Evolutionary conservation across 2,888 invertebrate genomes (phyloP), one percentile per base, ranked within the genome.

Genomic region (Nymphalis c-album): DNA sequence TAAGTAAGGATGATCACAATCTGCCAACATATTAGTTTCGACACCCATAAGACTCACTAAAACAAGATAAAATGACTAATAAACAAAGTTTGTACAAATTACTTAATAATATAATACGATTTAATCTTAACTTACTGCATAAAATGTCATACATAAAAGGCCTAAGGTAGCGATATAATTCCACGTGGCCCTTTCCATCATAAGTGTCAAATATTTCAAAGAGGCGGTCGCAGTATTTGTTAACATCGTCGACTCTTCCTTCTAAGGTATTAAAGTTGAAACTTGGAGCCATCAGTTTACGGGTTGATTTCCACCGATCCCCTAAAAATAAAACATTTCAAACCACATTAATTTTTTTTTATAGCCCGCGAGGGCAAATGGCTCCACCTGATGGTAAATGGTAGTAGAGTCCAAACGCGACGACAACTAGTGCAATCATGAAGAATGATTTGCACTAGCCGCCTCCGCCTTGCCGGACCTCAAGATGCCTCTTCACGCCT

Each of bases 91-190:
- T 40, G 40, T 40, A 10, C 4, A 13, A 40, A 13, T 4, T 40
- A 40, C 4, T 40, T 13, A 13, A 13, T 40, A 40, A 10, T 13
- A 40, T 13, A 22, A 13, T 13, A 13, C 40, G 13, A 40, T 40
- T 4, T 40, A 40, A 40, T 13, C 1, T 55, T 31, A 20, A 76
- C 78, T 78, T 72, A 79, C 78, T 67, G 69, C 79, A 76, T 20
- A 82, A 64, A 59, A 79, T 74, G 60, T 82, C 82, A 53, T 76
- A 79, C 80, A 81, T 80, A 60, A 74, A 80, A 0, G 82, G 81
- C 31, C 75, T 73, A 7, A 81, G 66, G 68, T 78, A 81, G 31
- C 74, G 74, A 63, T 80, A 80, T 35, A 81, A 57, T 31, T 80
- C 76, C 26, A 80, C 70, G 2, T 73, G 71, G 1, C 62, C 70